These are phyloP conservation scores for Pocillopora damicornis DNA, from an alignment of 64 coral and sea anemone species.

Conservation along the genomic window DNA sequence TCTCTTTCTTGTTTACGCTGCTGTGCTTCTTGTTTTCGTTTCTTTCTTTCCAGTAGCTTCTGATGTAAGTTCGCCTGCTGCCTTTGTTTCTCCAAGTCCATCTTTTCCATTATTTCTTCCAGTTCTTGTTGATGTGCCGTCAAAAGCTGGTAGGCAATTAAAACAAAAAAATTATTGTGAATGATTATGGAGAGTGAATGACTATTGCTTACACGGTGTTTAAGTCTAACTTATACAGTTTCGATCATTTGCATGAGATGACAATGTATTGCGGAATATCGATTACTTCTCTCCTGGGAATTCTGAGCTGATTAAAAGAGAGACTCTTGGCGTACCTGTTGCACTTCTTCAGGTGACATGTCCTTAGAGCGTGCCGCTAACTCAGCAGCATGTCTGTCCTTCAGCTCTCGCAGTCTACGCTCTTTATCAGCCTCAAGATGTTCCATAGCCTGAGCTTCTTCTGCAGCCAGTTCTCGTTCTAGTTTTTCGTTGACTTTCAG, in stretches of 20 bases:
- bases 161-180: not conserved
- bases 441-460: slow-evolving; percentile 44
- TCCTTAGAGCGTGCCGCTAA: slow-evolving; percentile 60
- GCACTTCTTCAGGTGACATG: slow-evolving; percentile 83
- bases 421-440: slow-evolving; percentile 55
- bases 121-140: slow-evolving; percentile 87
- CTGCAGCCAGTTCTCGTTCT: slow-evolving; percentile 44
- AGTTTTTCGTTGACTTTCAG: slow-evolving; percentile 66
- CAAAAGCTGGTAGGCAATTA: slow-evolving; percentile 47
- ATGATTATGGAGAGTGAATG: not conserved
- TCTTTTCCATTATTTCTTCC: slow-evolving; percentile 90
- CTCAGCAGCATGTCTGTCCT: slow-evolving; percentile 83
- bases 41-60: slow-evolving; percentile 81
- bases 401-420: slow-evolving; percentile 74
- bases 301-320: not conserved
- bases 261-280: too few relatives aligned
- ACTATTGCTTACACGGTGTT: not conserved
- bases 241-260: too few relatives aligned
- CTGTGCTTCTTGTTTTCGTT: slow-evolving; percentile 68
- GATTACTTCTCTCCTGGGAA: too few relatives aligned
- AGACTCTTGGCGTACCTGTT: slow-evolving; percentile 48
- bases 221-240: too few relatives aligned
- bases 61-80: slow-evolving; percentile 70
- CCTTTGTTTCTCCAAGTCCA: slow-evolving; percentile 77
- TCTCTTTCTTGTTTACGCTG: slow-evolving; percentile 93